These are phyloP conservation scores for Bathynomus jamesi DNA, from an alignment of 1,140 invertebrate genomes.

Conservation along the genomic window DNA sequence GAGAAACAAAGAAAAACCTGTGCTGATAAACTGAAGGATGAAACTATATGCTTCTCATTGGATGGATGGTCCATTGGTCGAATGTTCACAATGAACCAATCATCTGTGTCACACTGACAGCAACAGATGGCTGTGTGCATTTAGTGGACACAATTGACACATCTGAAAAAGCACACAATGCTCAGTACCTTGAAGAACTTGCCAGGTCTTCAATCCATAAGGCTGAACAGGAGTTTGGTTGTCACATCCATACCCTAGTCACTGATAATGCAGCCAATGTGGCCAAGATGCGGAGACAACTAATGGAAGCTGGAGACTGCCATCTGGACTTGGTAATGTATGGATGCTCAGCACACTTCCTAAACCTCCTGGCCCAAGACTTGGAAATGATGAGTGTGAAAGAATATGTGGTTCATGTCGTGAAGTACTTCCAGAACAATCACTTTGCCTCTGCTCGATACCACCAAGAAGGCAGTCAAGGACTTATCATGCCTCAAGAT, in stretches of 20 bases:
- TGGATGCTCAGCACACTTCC: slow-evolving; percentile 14
- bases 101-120: not conserved
- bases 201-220: not conserved
- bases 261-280: not conserved
- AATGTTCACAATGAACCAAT: not conserved
- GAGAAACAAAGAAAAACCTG: not conserved
- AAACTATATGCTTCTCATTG: too few species aligned
- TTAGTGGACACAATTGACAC: not conserved
- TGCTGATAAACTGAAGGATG: not conserved
- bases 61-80: too few species aligned
- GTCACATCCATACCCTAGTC: not conserved
- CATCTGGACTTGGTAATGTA: slow-evolving; percentile 4
- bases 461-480: not conserved
- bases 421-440: too few species aligned
- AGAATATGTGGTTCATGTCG: not conserved
- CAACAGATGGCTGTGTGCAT: not conserved
- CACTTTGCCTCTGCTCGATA: slow-evolving; percentile 9
- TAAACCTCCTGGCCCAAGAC: slow-evolving; percentile 14
- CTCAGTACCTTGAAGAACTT: not conserved
- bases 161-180: not conserved
- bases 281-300: not conserved
- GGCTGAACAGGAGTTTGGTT: not conserved
- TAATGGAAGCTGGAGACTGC: not conserved
- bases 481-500: not conserved
- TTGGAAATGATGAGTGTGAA: slow-evolving; percentile 11